phyloP scores from a whole-genome alignment of 2,113 vertebrate genomes.

The Boleophthalmus pectinirostris region DNA sequence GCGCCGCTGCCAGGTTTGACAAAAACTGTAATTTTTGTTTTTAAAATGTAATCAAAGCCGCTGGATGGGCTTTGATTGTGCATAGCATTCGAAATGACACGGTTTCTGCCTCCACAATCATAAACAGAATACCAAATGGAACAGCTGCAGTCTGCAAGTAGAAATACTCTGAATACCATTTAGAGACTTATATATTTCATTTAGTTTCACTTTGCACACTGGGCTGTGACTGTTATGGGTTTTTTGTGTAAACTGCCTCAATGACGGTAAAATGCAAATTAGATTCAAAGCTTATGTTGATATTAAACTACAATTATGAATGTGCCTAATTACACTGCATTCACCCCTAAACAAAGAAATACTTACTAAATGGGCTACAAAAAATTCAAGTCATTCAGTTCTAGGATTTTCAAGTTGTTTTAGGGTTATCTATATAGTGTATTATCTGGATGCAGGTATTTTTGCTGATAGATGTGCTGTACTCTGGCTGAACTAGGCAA shows the following conservation, averaged over 20 bases:
- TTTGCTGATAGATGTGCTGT: background rate
- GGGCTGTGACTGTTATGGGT: background rate
- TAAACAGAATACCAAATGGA: slow-evolving; percentile 49
- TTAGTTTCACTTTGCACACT: background rate
- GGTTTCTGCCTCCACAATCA: slow-evolving; percentile 28
- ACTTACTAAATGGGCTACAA: too few relatives aligned
- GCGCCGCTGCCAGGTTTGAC: slow-evolving; percentile 8
- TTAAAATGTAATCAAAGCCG: slow-evolving; percentile 53
- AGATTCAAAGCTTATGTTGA: background rate
- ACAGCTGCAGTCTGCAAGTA: slow-evolving; percentile 26
- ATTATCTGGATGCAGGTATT: background rate
- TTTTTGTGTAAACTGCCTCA: background rate
- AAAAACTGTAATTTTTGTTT: slow-evolving; percentile 39
- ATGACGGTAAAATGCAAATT: background rate
- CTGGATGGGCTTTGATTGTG: slow-evolving; percentile 44
- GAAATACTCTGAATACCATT: slow-evolving; percentile 37
- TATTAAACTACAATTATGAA: background rate
- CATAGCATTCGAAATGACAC: slow-evolving; percentile 31
- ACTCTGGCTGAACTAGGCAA: background rate
- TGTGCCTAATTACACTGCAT: background rate
- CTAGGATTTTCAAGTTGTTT: background rate
- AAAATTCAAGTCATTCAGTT: too few relatives aligned
- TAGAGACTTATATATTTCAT: slow-evolving; percentile 11
- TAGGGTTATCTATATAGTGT: background rate
- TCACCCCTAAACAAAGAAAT: background rate